Evolutionary conservation across 2,113 vertebrate genomes (phyloP).

Genomic region (Pycnonotus jocosus): DNA sequence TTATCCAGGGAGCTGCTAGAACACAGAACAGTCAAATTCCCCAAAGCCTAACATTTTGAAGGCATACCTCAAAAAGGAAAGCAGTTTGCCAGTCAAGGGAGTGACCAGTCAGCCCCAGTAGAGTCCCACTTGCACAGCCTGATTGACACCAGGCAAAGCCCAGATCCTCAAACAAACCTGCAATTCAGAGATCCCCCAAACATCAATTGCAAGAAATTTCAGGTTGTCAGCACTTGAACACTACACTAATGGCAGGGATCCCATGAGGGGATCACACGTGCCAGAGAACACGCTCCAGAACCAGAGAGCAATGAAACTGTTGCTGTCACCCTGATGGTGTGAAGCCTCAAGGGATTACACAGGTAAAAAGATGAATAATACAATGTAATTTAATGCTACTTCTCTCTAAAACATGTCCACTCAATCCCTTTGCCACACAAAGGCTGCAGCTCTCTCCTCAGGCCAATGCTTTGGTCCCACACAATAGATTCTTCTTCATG

Average conservation of each 20-base stretch:
- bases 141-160: neutral
- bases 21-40: neutral
- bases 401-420: neutral
- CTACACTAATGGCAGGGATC: neutral
- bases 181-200: neutral
- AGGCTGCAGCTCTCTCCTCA: neutral
- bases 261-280: neutral
- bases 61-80: neutral
- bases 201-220: neutral
- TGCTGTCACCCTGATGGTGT: neutral
- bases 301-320: neutral
- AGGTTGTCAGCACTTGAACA: neutral
- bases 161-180: neutral
- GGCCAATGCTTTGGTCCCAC: neutral
- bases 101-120: neutral
- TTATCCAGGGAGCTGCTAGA: neutral
- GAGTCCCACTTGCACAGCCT: neutral
- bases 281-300: neutral
- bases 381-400: neutral
- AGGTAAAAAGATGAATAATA: neutral
- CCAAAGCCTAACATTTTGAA: neutral
- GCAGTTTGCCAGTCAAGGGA: neutral
- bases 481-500: accelerated
- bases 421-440: neutral
- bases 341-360: neutral